A percentile compares a stretch with the other conserved stretches of the same genome.
Conservation (phyloP, 2,888 invertebrate genomes). For the Aradus depressus region DNA sequence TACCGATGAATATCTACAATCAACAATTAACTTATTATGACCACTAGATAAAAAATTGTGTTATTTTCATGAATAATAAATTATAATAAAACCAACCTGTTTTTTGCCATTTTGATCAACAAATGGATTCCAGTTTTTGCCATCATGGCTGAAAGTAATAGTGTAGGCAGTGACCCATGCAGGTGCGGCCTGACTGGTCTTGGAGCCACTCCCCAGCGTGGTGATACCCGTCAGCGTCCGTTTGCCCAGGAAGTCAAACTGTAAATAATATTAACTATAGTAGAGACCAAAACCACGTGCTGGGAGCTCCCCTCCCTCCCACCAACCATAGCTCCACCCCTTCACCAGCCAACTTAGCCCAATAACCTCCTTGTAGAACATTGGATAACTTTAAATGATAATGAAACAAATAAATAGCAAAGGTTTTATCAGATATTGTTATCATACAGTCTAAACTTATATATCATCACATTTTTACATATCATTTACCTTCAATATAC, state of each 20-base stretch:
- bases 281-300: too few relatives aligned
- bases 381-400: too few relatives aligned
- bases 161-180: constrained; percentile 67
- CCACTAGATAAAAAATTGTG: background rate
- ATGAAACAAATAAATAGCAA: too few relatives aligned
- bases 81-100: constrained; percentile 33
- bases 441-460: too few relatives aligned
- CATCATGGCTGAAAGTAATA: constrained; percentile 61
- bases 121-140: constrained; percentile 57
- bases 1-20: constrained; percentile 52
- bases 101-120: constrained; percentile 45
- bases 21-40: background rate
- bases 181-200: constrained; percentile 42
- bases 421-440: too few relatives aligned
- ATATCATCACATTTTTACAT: too few relatives aligned
- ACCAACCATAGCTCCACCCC: too few relatives aligned
- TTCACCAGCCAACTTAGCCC: too few relatives aligned
- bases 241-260: constrained; percentile 66
- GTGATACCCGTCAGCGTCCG: constrained; percentile 66
- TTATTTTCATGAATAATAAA: background rate
- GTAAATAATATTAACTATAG: constrained; percentile 28
- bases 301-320: too few relatives aligned
- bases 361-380: too few relatives aligned
- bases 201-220: constrained; percentile 43
- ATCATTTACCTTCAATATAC: too few relatives aligned